Base-by-base conservation (phyloP, 2,797 vertebrate species). In the Sternarchorhynchus goeldii region DNA sequence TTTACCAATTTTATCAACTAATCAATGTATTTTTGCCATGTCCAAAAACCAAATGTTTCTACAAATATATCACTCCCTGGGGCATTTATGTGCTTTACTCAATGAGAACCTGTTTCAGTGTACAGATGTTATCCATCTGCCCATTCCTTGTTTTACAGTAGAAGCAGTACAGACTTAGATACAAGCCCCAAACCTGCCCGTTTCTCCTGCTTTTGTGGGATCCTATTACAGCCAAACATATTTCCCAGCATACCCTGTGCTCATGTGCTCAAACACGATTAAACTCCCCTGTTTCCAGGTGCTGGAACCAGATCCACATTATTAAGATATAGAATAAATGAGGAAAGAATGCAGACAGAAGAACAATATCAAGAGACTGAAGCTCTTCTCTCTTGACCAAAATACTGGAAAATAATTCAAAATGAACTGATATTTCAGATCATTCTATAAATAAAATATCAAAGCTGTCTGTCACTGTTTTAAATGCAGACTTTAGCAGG, bases 311-410 rank as follows among this genome's bases (percentile, higher is more conserved):
- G 25, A 56, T 18, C 74, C 45, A 36, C 64, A 57, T 78, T 72
- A 75, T 69, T 76, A 68, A 76, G 76, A 81, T 79, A 69, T 69
- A 69, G 41, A 75, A 76, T 82, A 41, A 60, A 60, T 53, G 62
- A 70, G 34, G 78, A 69, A 74, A 67, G 36, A 73, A 76, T 25
- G 53, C 58, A 66, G 73, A 50, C 55, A 62, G 72, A 41, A 2
- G 60, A 66, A 32, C 31, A 14, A 12, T 68, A 41, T n/a, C 31
- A 2, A 14, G 31, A 60, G 7, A 55, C 20, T 45, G 39, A 31
- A 34, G 31, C 25, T n/a, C 4, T 60, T 73, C 34, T 5, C 12
- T 34, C 56, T 20, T 45, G 17, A 18, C 14, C 2, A 57, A 20
- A n/a, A 12, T 25, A 25, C 36, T 20, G 57, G 34, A 2, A 41